Percentiles rank a stretch among this genome's conserved stretches.
Evolutionary conservation across 2,113 vertebrate genomes (phyloP).

Genomic region (Oryzias celebensis): DNA sequence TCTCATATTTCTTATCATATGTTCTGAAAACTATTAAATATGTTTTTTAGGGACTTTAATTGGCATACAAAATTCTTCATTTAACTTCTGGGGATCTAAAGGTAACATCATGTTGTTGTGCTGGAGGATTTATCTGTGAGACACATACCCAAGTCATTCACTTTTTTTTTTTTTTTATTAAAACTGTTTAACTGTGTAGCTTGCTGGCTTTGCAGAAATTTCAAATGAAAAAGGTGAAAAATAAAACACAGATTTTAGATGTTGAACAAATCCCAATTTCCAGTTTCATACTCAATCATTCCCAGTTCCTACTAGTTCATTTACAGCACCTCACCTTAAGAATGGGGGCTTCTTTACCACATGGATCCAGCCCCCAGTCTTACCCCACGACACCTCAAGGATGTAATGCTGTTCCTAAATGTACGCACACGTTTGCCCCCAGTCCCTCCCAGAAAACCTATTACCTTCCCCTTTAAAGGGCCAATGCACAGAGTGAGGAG

Average conservation of each 20-base stretch:
- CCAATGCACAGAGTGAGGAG: constrained; percentile 51
- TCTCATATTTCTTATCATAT: not conserved
- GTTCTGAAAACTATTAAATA: too few species aligned
- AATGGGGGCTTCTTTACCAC: not conserved
- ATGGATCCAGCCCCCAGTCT: constrained; percentile 17
- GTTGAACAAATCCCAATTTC: not conserved
- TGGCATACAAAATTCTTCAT: not conserved
- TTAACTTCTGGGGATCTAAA: not conserved
- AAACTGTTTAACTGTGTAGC: constrained; percentile 3
- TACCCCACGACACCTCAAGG: constrained; percentile 40
- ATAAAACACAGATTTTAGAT: constrained; percentile 3
- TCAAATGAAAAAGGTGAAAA: constrained; percentile 4
- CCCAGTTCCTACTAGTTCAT: not conserved
- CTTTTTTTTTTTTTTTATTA: constrained; percentile 33
- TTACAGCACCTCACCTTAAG: not conserved
- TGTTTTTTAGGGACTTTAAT: too few species aligned
- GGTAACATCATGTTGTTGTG: not conserved
- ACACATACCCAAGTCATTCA: constrained; percentile 8
- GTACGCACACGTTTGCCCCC: constrained; percentile 40
- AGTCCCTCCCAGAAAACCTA: constrained; percentile 54
- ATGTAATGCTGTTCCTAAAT: constrained; percentile 55
- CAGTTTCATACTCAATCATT: not conserved
- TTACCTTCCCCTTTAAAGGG: constrained; percentile 70
- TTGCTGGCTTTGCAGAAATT: constrained; percentile 2
- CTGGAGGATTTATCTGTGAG: not conserved